Evolutionary conservation across 30 jellyfish, hydroid and myxozoan species (phyloP).

Genomic region (Morbakka virulenta): DNA sequence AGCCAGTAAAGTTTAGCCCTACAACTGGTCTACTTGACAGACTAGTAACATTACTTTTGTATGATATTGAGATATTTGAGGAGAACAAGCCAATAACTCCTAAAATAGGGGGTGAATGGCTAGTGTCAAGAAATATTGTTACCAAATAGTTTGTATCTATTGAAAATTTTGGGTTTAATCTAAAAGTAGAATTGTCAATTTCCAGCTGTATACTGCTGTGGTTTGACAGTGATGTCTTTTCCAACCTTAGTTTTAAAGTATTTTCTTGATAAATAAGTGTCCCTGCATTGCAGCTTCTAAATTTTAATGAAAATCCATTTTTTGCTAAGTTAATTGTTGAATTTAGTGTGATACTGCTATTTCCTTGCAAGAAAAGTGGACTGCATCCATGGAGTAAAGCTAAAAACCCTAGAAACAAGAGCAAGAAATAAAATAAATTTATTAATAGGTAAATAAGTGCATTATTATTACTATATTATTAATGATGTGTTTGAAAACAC

Average conservation of each 20-base stretch:
- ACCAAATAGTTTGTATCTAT: constrained; percentile 28
- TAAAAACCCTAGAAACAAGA: no score
- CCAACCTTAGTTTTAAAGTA: constrained; percentile 19
- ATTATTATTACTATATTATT: no score
- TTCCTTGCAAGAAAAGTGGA: no score
- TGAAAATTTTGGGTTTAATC: constrained; percentile 6
- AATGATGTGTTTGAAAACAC: no score
- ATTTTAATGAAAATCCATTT: constrained; percentile 48
- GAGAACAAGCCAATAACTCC: constrained; percentile 9
- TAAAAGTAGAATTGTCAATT: neutral
- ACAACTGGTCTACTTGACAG: neutral
- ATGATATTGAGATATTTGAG: constrained; percentile 6
- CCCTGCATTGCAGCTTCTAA: constrained; percentile 57
- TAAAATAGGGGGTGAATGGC: neutral
- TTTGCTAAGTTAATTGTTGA: no score
- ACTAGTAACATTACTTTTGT: neutral
- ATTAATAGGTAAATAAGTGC: no score
- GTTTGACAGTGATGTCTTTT: neutral
- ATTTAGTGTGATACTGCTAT: no score
- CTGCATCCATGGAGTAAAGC: no score
- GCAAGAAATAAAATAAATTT: no score
- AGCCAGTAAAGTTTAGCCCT: constrained; percentile 43
- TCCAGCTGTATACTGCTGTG: constrained; percentile 10
- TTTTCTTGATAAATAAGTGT: constrained; percentile 23
- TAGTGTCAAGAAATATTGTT: neutral